A percentile compares a stretch with the other conserved stretches of the same genome.
Conservation (phyloP, 2,888 invertebrate species). For the Dryocosmus kuriphilus region DNA sequence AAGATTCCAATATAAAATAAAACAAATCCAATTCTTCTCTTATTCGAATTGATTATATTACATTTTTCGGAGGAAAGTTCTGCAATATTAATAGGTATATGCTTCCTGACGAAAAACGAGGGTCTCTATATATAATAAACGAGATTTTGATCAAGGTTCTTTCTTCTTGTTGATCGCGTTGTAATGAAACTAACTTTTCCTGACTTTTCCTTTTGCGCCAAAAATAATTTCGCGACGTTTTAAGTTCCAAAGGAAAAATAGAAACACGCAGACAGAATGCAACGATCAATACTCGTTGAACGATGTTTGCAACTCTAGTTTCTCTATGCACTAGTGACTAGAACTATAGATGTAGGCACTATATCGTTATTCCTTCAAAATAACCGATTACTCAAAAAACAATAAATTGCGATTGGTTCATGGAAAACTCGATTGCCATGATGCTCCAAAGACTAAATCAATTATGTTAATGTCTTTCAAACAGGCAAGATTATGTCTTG, state of each 20-base stretch:
- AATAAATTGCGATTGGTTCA: conserved; percentile 19
- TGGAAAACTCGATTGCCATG: background rate
- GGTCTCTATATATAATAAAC: background rate
- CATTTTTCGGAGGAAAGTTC: background rate
- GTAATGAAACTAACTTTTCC: conserved; percentile 3
- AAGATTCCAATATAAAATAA: background rate
- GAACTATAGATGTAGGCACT: background rate
- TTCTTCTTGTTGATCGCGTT: conserved; percentile 1
- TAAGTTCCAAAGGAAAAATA: conserved; percentile 12
- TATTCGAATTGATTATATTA: background rate
- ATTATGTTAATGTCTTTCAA: conserved; percentile 7
- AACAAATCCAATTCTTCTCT: background rate
- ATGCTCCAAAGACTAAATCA: background rate
- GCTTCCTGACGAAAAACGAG: background rate
- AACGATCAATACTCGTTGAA: conserved; percentile 37
- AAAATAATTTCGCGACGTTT: conserved; percentile 25
- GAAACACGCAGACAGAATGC: conserved; percentile 34
- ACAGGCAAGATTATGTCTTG: background rate
- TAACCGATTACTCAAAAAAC: conserved; percentile 6
- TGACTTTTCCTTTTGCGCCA: conserved; percentile 28
- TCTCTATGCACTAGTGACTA: background rate
- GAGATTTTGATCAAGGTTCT: conserved; percentile 13
- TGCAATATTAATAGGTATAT: background rate
- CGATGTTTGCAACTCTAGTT: conserved; percentile 1
- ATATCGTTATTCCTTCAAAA: background rate